Evolutionary conservation across 2,113 vertebrate species (phyloP), one percentile per base, ranked within the genome.

Genomic region (Cinclus cinclus): DNA sequence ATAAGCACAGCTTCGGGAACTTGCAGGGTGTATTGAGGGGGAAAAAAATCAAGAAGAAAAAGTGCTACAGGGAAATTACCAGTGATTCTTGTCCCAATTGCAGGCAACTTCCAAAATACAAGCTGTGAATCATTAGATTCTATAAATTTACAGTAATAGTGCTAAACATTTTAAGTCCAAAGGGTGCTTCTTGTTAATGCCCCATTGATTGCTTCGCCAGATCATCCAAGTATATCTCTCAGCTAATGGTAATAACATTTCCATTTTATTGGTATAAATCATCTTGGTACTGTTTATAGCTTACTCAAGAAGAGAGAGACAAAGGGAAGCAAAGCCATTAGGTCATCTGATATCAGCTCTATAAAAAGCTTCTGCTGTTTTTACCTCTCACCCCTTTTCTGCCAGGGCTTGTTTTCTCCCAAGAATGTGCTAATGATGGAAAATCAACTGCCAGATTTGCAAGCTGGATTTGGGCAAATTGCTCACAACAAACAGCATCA

Each of bases 251-350:
- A 50, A 59, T 33, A 84, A 82, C 25, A 10, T 47, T 94, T 62
- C 55, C 64, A 70, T 74, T 92, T 87, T 59, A 63, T 71, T 92
- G 81, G 35, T 42, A n/a, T 68, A 71, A 91, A 94, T 84, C 49
- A 35, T 28, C 77, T 46, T 56, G 58, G 35, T 39, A 7, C 83
- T 68, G 47, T 84, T 95, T 56, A 56, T 23, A 60, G 60, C 21
- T 89, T 84, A 6, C 30, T 55, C 6, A 18, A 35, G 49, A 37
- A 58, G 25, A 52, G 71, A 67, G 30, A 85, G 28, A 64, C 12
- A 49, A 81, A 56, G 24, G 39, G 33, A 42, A 81, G 60, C 25
- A 27, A 11, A 65, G 76, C 12, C 80, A 52, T 30, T 4, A 74
- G 47, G 65, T 81, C 35, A 44, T 16, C 39, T 44, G 42, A 21